Conservation (phyloP, 2,113 vertebrate species). For the Limanda limanda region DNA sequence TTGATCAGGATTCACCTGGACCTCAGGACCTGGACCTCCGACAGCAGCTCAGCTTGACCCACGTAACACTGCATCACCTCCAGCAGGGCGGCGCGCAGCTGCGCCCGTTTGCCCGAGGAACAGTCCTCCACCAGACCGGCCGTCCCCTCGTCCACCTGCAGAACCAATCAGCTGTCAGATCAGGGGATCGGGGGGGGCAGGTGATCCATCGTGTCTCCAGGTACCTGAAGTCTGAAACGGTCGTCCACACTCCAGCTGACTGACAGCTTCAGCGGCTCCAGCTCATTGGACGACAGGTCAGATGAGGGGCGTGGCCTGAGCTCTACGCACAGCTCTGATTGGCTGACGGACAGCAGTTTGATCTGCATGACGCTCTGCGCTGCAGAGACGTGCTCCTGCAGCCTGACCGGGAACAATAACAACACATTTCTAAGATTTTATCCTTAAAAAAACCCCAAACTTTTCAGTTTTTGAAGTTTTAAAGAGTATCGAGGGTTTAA, state of each 20-base stretch:
- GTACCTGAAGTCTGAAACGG: conserved; percentile 77
- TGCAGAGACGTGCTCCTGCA: conserved; percentile 53
- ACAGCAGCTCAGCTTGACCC: conserved; percentile 77
- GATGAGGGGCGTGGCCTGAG: conserved; percentile 58
- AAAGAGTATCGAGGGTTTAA: too few species aligned
- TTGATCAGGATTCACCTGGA: conserved; percentile 65
- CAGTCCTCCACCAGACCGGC: conserved; percentile 62
- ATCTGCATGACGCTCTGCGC: conserved; percentile 61
- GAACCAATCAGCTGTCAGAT: not conserved
- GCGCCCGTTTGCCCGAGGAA: conserved; percentile 27
- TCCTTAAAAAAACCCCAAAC: too few species aligned
- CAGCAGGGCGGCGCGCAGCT: conserved; percentile 71
- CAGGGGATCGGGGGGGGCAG: not conserved
- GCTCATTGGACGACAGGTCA: conserved; percentile 22
- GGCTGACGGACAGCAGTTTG: conserved; percentile 63
- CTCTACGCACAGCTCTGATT: conserved; percentile 73
- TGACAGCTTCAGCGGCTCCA: conserved; percentile 67
- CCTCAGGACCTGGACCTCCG: conserved; percentile 78
- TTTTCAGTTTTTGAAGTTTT: too few species aligned
- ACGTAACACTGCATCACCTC: conserved; percentile 71
- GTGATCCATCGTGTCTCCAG: not conserved
- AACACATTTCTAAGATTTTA: too few species aligned
- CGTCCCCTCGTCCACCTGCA: conserved; percentile 60
- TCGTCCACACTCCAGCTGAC: conserved; percentile 66
- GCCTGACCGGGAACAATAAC: conserved; percentile 49